Percentiles rank a stretch among this genome's conserved stretches.
Conservation (phyloP, 2,888 invertebrate species). For the Epsilonema sp. region DNA sequence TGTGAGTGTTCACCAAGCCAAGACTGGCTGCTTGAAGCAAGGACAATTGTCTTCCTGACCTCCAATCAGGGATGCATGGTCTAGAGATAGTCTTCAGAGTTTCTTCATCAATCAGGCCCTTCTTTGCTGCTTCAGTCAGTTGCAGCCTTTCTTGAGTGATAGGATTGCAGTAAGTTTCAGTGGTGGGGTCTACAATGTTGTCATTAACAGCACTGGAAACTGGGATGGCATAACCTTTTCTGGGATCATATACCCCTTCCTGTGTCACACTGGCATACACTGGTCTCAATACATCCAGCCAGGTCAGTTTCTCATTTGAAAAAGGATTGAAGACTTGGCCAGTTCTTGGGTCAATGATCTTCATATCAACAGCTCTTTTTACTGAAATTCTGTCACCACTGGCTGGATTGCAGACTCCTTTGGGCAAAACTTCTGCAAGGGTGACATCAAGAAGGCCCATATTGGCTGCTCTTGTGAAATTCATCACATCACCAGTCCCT, state of each 20-base stretch:
- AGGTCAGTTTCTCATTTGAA: constrained; percentile 40
- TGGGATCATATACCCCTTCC: constrained; percentile 27
- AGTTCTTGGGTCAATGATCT: constrained; percentile 62
- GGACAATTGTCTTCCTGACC: constrained; percentile 21
- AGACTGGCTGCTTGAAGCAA: constrained; percentile 29
- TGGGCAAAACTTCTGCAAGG: constrained; percentile 24
- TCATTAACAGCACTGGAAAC: constrained; percentile 49
- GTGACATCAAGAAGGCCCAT: constrained; percentile 27
- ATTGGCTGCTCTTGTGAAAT: constrained; percentile 24
- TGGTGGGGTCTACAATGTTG: constrained; percentile 48
- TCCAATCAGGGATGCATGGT: constrained; percentile 23
- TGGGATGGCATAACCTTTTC: constrained; percentile 26
- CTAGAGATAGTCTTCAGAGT: constrained; percentile 21
- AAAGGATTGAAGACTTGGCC: constrained; percentile 58
- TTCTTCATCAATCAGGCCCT: constrained; percentile 27
- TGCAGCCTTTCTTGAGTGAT: constrained; percentile 38
- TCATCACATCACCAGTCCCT: constrained; percentile 15
- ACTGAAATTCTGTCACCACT: constrained; percentile 23
- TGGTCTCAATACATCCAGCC: constrained; percentile 25
- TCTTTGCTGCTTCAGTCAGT: constrained; percentile 24
- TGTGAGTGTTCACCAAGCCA: constrained; percentile 29
- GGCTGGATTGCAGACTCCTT: constrained; percentile 24
- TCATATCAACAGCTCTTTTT: constrained; percentile 46
- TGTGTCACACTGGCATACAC: constrained; percentile 25
- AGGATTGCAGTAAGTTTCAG: constrained; percentile 46